Conservation (phyloP, 2,113 vertebrate genomes). For the Martes martes region DNA sequence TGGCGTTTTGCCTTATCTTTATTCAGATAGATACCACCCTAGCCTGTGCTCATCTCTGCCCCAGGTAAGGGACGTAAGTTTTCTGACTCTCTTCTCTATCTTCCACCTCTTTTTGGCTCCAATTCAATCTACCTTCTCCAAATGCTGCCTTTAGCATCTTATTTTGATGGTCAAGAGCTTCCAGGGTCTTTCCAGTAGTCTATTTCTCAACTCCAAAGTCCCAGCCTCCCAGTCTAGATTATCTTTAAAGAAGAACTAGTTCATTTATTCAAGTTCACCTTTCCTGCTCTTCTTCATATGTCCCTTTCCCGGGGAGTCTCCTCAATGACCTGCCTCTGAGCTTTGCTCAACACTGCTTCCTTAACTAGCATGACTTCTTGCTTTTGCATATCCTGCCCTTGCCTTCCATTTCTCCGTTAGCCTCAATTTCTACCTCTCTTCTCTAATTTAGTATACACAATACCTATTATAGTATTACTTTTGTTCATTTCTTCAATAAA, state of each 20-base stretch:
- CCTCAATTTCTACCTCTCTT: neutral
- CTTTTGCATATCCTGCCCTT: neutral
- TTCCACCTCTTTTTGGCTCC: neutral
- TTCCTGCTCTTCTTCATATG: neutral
- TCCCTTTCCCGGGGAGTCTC: neutral
- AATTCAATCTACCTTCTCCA: neutral
- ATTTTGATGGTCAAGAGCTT: neutral
- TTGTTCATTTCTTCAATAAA: neutral
- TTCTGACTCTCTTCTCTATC: neutral
- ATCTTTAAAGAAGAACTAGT: neutral
- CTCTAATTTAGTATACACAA: neutral
- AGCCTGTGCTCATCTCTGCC: neutral
- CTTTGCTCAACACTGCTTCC: rapidly evolving
- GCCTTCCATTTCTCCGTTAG: neutral
- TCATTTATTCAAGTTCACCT: too few species aligned
- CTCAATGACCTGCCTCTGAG: neutral
- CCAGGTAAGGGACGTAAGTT: neutral
- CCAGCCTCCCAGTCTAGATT: neutral
- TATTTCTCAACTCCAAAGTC: neutral
- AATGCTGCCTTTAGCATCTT: neutral
- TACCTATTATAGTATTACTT: neutral
- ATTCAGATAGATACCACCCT: too few species aligned
- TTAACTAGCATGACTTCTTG: neutral
- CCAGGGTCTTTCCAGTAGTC: neutral
- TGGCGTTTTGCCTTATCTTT: neutral